These are phyloP conservation scores for Penaeus indicus DNA, from an alignment of 1,140 invertebrate genomes.

Conservation along the genomic window DNA sequence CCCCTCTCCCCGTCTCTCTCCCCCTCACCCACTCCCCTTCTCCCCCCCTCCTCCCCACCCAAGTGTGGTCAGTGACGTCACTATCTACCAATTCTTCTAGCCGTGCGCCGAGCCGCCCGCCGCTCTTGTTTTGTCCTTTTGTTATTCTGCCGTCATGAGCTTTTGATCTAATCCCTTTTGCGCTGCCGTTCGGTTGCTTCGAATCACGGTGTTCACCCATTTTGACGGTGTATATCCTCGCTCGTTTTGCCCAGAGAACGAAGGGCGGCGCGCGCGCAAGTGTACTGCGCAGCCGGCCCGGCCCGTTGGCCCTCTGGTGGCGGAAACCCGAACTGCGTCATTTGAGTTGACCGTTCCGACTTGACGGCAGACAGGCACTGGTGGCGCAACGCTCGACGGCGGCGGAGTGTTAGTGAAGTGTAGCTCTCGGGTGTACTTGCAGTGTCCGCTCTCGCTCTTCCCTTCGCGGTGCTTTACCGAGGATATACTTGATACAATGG, in stretches of 20 bases:
- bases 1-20: not conserved
- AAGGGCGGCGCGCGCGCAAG: constrained; percentile 19
- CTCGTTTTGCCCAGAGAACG: not conserved
- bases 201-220: too few relatives aligned
- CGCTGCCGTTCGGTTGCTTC: too few relatives aligned
- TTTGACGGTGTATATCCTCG: too few relatives aligned
- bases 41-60: too few relatives aligned
- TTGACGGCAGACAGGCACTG: constrained; percentile 42
- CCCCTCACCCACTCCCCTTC: not conserved
- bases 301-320: constrained; percentile 44
- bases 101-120: too few relatives aligned
- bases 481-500: constrained; percentile 28
- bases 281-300: constrained; percentile 21
- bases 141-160: not conserved
- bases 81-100: too few relatives aligned
- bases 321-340: constrained; percentile 50
- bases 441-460: too few relatives aligned
- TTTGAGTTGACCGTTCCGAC: constrained; percentile 49
- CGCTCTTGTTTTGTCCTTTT: not conserved
- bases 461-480: constrained; percentile 24
- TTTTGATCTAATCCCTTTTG: not conserved
- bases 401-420: constrained; percentile 38
- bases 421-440: constrained; percentile 8
- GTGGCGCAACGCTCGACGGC: constrained; percentile 44
- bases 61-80: too few relatives aligned